Conservation (phyloP, 2,113 vertebrate genomes). For the Passer montanus region DNA sequence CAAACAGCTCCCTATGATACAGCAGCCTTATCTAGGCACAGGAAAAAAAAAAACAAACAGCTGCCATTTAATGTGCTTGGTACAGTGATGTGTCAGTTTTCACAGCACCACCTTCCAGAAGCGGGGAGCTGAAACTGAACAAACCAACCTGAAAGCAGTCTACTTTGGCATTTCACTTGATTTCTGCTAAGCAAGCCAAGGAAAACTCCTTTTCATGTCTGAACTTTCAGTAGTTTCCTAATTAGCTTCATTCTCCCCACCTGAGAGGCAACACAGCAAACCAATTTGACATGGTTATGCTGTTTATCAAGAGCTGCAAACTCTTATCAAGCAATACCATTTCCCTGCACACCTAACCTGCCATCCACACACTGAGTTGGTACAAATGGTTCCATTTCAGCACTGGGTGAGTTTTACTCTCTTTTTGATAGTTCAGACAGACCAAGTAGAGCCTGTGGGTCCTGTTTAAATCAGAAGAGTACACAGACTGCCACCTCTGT, state of each 20-base stretch:
- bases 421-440: rapidly evolving
- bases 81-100: neutral
- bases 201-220: neutral
- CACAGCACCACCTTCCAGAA: neutral
- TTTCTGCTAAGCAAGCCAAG: neutral
- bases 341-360: neutral
- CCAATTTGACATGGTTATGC: neutral
- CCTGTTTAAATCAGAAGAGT: neutral
- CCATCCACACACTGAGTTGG: rapidly evolving
- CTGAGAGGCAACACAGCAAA: neutral
- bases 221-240: neutral
- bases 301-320: neutral
- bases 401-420: neutral
- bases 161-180: neutral
- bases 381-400: neutral
- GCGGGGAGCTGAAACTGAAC: neutral
- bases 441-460: neutral
- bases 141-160: neutral
- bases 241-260: neutral
- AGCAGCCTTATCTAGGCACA: neutral
- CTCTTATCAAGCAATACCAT: neutral
- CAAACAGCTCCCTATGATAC: neutral
- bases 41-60: neutral
- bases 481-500: neutral
- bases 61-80: neutral